These are phyloP conservation scores for Cyanistes caeruleus DNA, from an alignment of 2,113 vertebrate species.

Conservation along the genomic window DNA sequence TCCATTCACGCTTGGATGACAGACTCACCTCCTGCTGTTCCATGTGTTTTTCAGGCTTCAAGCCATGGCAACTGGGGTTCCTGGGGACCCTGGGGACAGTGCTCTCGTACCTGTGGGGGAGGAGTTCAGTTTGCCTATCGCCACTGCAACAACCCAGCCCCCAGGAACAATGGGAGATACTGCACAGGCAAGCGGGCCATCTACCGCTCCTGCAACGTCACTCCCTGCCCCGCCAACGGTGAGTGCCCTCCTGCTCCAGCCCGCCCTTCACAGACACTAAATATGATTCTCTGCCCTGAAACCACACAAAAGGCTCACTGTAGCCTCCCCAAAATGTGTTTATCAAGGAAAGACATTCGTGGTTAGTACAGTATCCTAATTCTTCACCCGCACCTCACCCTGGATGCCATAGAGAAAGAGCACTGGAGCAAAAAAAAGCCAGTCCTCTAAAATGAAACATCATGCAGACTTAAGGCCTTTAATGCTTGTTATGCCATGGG, in stretches of 20 bases:
- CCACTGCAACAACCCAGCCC: slow-evolving; percentile 95
- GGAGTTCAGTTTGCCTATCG: slow-evolving; percentile 95
- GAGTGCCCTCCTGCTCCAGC: slow-evolving; percentile 14
- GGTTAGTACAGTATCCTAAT: not conserved
- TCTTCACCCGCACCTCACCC: not conserved
- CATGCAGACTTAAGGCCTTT: not conserved
- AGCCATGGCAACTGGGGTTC: slow-evolving; percentile 97
- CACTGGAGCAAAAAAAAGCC: not conserved
- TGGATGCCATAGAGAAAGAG: fast-evolving
- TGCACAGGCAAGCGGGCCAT: slow-evolving; percentile 94
- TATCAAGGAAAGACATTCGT: not conserved
- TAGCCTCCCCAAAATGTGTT: not conserved
- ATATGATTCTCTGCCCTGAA: not conserved
- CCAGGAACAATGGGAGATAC: slow-evolving; percentile 91
- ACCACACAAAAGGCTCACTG: not conserved
- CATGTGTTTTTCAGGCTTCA: slow-evolving; percentile 81
- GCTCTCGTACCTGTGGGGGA: slow-evolving; percentile 90
- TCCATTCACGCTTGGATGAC: not conserved
- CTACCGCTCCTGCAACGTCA: slow-evolving; percentile 89
- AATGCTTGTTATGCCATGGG: not conserved
- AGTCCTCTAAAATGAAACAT: not conserved
- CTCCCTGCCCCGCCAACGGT: slow-evolving; percentile 83
- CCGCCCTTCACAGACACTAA: not conserved
- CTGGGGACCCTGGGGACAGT: slow-evolving; percentile 94
- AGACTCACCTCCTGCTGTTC: not conserved